phyloP scores from a whole-genome alignment of 2,797 vertebrate genomes.

The Gila robusta region DNA sequence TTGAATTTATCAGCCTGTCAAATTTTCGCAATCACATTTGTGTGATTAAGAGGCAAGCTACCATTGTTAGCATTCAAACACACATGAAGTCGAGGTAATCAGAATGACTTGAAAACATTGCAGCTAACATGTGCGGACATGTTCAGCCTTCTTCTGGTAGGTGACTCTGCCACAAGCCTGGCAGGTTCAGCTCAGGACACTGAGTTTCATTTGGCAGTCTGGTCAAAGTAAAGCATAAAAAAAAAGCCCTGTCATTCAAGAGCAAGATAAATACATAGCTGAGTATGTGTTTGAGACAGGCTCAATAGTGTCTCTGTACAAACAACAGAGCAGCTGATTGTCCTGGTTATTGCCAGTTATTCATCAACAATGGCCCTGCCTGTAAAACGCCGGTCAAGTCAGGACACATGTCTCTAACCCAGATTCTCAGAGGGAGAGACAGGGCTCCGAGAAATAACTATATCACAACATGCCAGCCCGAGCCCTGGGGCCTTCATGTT shows the following conservation, averaged over 20 bases:
- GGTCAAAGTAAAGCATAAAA: constrained; percentile 33
- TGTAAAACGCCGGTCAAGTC: constrained; percentile 64
- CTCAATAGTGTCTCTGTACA: constrained; percentile 47
- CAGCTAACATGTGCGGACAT: background rate
- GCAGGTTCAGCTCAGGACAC: constrained; percentile 39
- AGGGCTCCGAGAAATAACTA: background rate
- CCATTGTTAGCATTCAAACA: background rate
- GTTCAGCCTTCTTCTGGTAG: background rate
- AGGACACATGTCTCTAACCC: constrained; percentile 59
- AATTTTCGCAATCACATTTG: background rate
- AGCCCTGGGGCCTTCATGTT: constrained; percentile 1
- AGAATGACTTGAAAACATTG: background rate
- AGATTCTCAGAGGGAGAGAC: constrained; percentile 29
- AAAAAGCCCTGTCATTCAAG: constrained; percentile 24
- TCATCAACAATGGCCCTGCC: constrained; percentile 65
- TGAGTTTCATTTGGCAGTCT: background rate
- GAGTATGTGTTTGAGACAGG: constrained; percentile 25
- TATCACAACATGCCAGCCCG: background rate
- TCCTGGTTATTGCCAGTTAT: constrained; percentile 51
- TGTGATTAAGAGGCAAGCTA: background rate
- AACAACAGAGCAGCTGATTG: constrained; percentile 42
- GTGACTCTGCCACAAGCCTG: constrained; percentile 2
- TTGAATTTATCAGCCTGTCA: background rate
- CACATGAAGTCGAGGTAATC: background rate
- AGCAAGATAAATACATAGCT: constrained; percentile 35